Evolutionary conservation across 2,797 vertebrate species (phyloP), one percentile per base, ranked within the genome.

Genomic region (Anguilla pacifica): DNA sequence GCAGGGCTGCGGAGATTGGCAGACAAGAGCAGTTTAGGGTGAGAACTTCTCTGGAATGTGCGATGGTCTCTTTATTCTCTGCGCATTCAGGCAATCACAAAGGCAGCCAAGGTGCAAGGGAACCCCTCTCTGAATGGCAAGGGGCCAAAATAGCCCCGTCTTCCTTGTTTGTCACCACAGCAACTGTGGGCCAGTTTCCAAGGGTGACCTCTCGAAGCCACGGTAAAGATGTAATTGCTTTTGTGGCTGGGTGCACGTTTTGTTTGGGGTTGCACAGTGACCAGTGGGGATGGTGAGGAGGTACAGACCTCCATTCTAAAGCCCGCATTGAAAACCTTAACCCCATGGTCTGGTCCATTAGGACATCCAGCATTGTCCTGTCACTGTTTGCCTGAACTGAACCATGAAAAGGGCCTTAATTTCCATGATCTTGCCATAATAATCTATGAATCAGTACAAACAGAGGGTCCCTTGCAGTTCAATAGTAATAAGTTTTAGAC

Each of bases 191-290:
- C 85, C 90, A 91, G 93, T 90, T 91, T 93, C 92, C 94, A 95
- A 93, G 89, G 90, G 92, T 93, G 95, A 96, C 94, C 93, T 88
- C 88, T 46, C 88, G 91, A 93, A 92, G 93, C 92, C 89, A 86
- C 35, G 28, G 90, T 88, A 89, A 89, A 94, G 94, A 92, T 94
- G 93, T 93, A 89, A 95, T 94, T 94, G 94, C 93, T 95, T 95
- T 94, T 94, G 92, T 92, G 90, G 88, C 39, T 93, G 86, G 88
- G 88, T 92, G 90, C 94, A 88, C 90, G 91, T 92, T 93, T 91
- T 91, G 90, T 92, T 89, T 88, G 92, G 91, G 94, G 93, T 95
- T 92, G 94, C 89, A 0, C 89, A 89, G 91, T 89, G 92, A 94
- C 89, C 92, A 90, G 87, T 87, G 91, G 88, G 92, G 55, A 53